Base-by-base conservation (phyloP, 2,797 vertebrate species). In the Antrozous pallidus region DNA sequence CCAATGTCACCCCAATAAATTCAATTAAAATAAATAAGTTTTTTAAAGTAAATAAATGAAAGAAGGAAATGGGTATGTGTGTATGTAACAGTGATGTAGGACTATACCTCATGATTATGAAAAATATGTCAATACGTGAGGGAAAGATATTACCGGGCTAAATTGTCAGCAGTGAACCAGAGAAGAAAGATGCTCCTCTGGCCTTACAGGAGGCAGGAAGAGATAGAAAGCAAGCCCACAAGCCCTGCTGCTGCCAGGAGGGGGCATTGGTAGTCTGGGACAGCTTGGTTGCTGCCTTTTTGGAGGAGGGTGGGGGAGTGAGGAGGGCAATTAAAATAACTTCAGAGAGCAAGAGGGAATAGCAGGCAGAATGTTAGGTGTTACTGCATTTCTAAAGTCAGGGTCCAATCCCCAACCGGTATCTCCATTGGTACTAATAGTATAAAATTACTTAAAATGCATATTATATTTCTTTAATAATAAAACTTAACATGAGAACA, bases 401-500 rank as follows among this genome's bases (percentile, higher is more conserved):
- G 77, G 8, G 18, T 47, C 49, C 33, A 51, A 2, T 90, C 42
- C 28, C 83, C 54, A 63, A 73, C 81, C 12, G 28, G 6, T 86
- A 49, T 42, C 70, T 85, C 67, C 49, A 49, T 11, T 82, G 47
- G 18, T 61, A 42, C 31, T 38, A 92, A 82, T 81, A 88, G 88
- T 45, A 92, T n/a, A 67, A 51, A 89, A 79, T 94, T 91, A 90
- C 49, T 47, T 92, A 75, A 73, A 86, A 71, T 54, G 74, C 11
- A 80, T 12, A 74, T 84, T 56, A 17, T 33, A 45, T 75, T 84
- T 94, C 45, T 94, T 79, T 61, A 94, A 71, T 88, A 92, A 79
- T 85, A 84, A 94, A 89, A 65, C 36, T 31, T 74, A 47, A 54
- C n/a, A 38, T 69, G 16, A 63, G 47, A 54, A 90, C 78, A 95